Base-by-base conservation (phyloP, 2,888 invertebrate species). In the Ichneumoninae sp. region DNA sequence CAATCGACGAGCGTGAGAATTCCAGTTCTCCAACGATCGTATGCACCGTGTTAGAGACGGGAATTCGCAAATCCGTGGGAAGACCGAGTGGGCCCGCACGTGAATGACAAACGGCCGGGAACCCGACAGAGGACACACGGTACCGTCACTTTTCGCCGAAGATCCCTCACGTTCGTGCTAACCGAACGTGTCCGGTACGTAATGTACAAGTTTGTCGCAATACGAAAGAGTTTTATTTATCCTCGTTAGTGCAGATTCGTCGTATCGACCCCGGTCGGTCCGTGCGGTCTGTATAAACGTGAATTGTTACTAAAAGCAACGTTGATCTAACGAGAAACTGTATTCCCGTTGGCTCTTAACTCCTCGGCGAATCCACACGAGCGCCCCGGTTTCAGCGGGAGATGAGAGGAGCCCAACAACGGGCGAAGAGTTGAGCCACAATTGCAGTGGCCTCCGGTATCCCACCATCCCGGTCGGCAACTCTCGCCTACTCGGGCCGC, bases 401-500 rank as follows among this genome's bases (percentile, higher is more conserved):
- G 62, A 69, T 22, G 47, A 69, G 69, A 16, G 50, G 3, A n/a
- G 47, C 10, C 47, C n/a, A 62, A 60, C 44, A 26, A 36, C 40
- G 62, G 62, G 78, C 50, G 47, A 57, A 65, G 66, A 74, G 36
- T 79, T 72, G 52, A 52, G 75, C 65, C 70, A 71, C 79, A 79
- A 82, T 79, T 84, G 79, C 44, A 71, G 71, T 65, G 80, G 44
- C 66, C 44, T 40, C 47, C 26, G 40, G 72, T 70, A 77, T 69
- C 66, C 54, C 40, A 7, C 76, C 22, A 74, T 75, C 62, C 70
- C 68, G 66, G 69, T 75, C 65, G 71, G 66, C 81, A 75, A 84
- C 47, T 78, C 84, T 81, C 81, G 69, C 70, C 66, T 81, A 78
- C 78, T 70, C 69, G 7, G 65, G 50, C 69, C 62, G 60, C 77